Percentiles rank a stretch among this genome's conserved stretches.
Conservation (phyloP, 1,140 invertebrate species). For the Eumaeus atala region DNA sequence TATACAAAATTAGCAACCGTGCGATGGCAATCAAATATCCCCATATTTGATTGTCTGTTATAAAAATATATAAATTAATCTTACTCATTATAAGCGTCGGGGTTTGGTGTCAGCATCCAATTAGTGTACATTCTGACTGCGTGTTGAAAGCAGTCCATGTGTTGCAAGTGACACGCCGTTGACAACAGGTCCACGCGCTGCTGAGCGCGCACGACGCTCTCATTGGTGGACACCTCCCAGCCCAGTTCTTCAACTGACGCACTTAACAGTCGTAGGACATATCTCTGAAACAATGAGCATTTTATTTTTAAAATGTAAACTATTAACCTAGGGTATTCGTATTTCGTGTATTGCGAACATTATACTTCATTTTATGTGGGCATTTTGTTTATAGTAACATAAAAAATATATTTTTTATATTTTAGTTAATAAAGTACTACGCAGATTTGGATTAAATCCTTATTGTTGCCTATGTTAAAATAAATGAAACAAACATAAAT, state of each 20-base stretch:
- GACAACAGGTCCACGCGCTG: slow-evolving; percentile 81
- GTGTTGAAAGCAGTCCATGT: slow-evolving; percentile 80
- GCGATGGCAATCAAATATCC: too few relatives aligned
- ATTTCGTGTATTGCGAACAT: neutral
- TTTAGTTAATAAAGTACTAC: too few relatives aligned
- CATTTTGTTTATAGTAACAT: too few relatives aligned
- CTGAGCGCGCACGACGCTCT: slow-evolving; percentile 79
- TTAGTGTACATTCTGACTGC: slow-evolving; percentile 80
- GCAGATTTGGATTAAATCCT: too few relatives aligned
- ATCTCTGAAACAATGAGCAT: slow-evolving; percentile 73
- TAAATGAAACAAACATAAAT: too few relatives aligned
- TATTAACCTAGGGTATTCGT: too few relatives aligned
- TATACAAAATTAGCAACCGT: too few relatives aligned
- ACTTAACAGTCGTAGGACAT: slow-evolving; percentile 77
- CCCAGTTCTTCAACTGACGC: slow-evolving; percentile 80
- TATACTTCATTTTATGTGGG: too few relatives aligned
- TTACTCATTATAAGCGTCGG: slow-evolving; percentile 84
- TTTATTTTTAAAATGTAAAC: neutral
- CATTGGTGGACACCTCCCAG: slow-evolving; percentile 76
- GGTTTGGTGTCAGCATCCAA: slow-evolving; percentile 82
- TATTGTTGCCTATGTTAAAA: too few relatives aligned
- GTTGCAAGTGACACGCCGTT: slow-evolving; percentile 81
- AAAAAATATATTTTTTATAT: too few relatives aligned
- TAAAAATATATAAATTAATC: slow-evolving; percentile 22
- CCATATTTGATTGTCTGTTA: too few relatives aligned